Evolutionary conservation across 2,888 invertebrate species (phyloP), one percentile per base, ranked within the genome.

Genomic region (Drymonia ruficornis): DNA sequence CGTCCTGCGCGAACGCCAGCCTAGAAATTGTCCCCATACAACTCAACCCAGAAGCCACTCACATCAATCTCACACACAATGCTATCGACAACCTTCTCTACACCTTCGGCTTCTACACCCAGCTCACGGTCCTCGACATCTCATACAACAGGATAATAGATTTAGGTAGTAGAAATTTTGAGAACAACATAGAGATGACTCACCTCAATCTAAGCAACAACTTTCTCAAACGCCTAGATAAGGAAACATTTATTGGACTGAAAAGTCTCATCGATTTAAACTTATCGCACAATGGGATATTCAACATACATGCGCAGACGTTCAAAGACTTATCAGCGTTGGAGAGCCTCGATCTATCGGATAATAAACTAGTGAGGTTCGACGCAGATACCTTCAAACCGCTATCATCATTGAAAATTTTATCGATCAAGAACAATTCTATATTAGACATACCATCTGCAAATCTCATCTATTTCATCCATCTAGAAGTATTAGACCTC

Each of bases 21-120:
- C 94, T 98, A 66, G 97, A 97, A 82, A 96, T 97, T 72, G 96
- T 98, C 52, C 98, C 98, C 59, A 97, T 97, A 72, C 97, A 97
- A 81, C 94, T 98, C 67, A 98, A 98, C 86, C 98, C 98, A 42
- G 97, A 97, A 82, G 95, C 97, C 49, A 95, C 95, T 51, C 95
- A 96, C 86, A 96, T 98, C 78, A 96, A 96, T 81, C 94, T 98
- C 55, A 96, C 96, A n/a, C 94, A 95, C 80, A 98, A 98, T 86
- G 95, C 95, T 68, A 97, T 98, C 78, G 94, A 94, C 77, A 95
- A 94, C 76, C 94, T 98, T 8, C 95, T 96, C 65, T 96, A 96
- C 82, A 95, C 96, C 18, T 94, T 98, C 77, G 94, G 94, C 49
- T 96, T 97, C 87, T 98, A 98, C 89, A 95, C 95, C 64, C 95